A percentile compares a stretch with the other conserved stretches of the same genome.
Evolutionary conservation across 2,113 vertebrate species (phyloP).

Genomic region (Sorex araneus): DNA sequence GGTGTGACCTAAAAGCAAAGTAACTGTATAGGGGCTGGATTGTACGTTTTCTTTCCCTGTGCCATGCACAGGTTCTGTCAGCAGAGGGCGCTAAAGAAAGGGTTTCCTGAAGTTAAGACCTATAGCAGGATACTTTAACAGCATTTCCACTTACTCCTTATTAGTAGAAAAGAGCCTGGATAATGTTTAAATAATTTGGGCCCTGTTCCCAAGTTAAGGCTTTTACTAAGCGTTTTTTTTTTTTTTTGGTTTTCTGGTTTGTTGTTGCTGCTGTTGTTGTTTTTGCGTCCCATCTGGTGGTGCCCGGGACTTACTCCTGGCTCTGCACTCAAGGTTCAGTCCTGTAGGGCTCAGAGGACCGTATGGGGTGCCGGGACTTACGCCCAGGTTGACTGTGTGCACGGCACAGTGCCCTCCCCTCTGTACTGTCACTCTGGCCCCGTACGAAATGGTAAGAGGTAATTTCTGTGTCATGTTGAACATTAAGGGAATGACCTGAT

Average conservation of each 20-base stretch:
- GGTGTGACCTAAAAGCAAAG: too few species aligned
- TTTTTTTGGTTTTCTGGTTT: too few species aligned
- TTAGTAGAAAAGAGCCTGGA: constrained; percentile 35
- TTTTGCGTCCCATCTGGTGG: too few species aligned
- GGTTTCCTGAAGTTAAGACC: constrained; percentile 41
- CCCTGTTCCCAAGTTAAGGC: background rate
- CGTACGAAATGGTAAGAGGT: background rate
- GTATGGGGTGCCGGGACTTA: too few species aligned
- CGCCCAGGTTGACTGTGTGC: too few species aligned
- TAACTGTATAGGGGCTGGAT: background rate
- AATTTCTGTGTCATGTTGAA: constrained; percentile 44
- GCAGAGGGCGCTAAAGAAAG: constrained; percentile 82
- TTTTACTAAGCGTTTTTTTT: background rate
- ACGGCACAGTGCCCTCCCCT: too few species aligned
- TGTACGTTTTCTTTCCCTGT: background rate
- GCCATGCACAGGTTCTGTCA: constrained; percentile 65
- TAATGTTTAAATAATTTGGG: constrained; percentile 38
- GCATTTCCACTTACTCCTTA: background rate
- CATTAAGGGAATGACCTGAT: background rate
- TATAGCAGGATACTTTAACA: background rate
- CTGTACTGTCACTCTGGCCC: too few species aligned
- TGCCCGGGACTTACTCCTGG: too few species aligned
- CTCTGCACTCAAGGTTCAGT: too few species aligned
- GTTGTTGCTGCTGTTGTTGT: too few species aligned
- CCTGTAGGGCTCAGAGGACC: too few species aligned